Evolutionary conservation across 2,113 vertebrate species (phyloP).

Genomic region (Pseudorasbora parva): DNA sequence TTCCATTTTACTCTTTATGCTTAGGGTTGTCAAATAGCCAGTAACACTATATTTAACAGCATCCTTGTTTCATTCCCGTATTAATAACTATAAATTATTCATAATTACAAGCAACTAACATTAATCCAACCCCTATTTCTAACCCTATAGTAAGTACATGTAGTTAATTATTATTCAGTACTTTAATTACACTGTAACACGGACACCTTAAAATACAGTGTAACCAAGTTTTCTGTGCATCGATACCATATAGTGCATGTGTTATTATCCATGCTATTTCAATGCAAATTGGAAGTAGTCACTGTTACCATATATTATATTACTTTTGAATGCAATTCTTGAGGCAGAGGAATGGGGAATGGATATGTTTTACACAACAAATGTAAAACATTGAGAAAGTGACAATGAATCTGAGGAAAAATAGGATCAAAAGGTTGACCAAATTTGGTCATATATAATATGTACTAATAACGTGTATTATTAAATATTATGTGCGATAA

Average conservation of each 20-base stretch:
- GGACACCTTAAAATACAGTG: too few relatives aligned
- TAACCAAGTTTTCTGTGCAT: background rate
- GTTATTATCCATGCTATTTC: background rate
- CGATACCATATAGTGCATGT: background rate
- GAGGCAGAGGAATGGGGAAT: slow-evolving; percentile 1
- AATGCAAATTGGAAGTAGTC: background rate
- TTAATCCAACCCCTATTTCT: too few relatives aligned
- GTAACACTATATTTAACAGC: too few relatives aligned
- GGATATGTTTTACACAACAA: background rate
- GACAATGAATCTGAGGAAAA: background rate
- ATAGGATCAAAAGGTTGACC: background rate
- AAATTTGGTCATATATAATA: slow-evolving; percentile 49
- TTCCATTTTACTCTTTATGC: too few relatives aligned
- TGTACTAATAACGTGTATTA: slow-evolving; percentile 21
- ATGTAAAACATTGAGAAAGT: background rate
- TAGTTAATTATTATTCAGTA: too few relatives aligned
- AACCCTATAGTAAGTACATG: too few relatives aligned
- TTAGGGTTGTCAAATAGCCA: background rate
- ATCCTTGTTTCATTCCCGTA: too few relatives aligned
- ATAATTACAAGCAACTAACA: too few relatives aligned
- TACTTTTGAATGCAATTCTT: background rate
- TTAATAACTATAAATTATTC: too few relatives aligned
- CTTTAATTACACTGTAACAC: too few relatives aligned
- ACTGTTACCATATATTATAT: background rate
- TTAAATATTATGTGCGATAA: slow-evolving; percentile 46